Conservation (phyloP, 2,797 vertebrate species). For the Melanotaenia trifasciata region DNA sequence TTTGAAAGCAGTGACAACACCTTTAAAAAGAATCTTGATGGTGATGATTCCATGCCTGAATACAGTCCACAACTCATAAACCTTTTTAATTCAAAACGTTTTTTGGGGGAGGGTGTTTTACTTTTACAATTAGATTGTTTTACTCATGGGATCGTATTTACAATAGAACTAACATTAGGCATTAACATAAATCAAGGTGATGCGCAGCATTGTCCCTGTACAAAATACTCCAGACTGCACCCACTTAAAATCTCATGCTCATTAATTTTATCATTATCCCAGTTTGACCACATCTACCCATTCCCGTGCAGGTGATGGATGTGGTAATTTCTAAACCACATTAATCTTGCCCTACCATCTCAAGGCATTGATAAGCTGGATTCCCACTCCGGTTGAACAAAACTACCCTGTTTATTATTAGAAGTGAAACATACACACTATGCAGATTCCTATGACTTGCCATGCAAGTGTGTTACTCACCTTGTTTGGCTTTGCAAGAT, state of each 20-base stretch:
- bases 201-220: slow-evolving; percentile 66
- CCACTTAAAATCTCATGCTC: slow-evolving; percentile 78
- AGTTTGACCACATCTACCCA: slow-evolving; percentile 69
- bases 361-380: slow-evolving; percentile 42
- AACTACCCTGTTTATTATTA: slow-evolving; percentile 69
- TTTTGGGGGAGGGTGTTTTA: slow-evolving; percentile 33
- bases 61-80: slow-evolving; percentile 35
- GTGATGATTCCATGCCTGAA: slow-evolving; percentile 40
- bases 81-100: slow-evolving; percentile 12
- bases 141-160: slow-evolving; percentile 58
- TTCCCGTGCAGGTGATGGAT: slow-evolving; percentile 74
- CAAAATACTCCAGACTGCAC: slow-evolving; percentile 75
- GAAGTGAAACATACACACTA: slow-evolving; percentile 53
- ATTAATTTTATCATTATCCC: slow-evolving; percentile 83
- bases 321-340: slow-evolving; percentile 69
- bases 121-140: slow-evolving; percentile 64
- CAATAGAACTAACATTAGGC: slow-evolving; percentile 35
- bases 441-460: slow-evolving; percentile 61
- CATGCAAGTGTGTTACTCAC: slow-evolving; percentile 82
- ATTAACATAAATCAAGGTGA: slow-evolving; percentile 78
- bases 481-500: slow-evolving; percentile 94
- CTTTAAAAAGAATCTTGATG: slow-evolving; percentile 27
- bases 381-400: slow-evolving; percentile 26
- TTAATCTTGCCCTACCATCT: slow-evolving; percentile 69
- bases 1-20: slow-evolving; percentile 44